Percentiles rank a stretch among this genome's conserved stretches.
These are phyloP conservation scores for Calycopis cecrops DNA, from an alignment of 1,140 invertebrate genomes.

Conservation along the genomic window DNA sequence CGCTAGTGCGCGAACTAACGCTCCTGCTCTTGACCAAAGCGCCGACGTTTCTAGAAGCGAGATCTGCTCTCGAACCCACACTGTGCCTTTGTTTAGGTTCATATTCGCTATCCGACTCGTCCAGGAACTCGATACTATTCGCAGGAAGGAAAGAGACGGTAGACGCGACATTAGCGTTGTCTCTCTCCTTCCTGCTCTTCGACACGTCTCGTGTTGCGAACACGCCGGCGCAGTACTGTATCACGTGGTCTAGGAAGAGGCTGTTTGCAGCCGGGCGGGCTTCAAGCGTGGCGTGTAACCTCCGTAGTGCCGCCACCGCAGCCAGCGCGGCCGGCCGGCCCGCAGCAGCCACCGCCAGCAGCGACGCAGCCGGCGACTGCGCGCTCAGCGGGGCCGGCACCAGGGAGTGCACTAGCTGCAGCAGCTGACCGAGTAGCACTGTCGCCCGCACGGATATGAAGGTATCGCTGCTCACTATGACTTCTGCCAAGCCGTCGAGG, in stretches of 20 bases:
- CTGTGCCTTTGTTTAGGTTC: constrained; percentile 66
- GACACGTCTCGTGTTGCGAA: constrained; percentile 42
- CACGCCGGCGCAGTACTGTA: constrained; percentile 73
- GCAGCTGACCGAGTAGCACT: constrained; percentile 88
- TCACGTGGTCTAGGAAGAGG: constrained; percentile 88
- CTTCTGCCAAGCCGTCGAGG: constrained; percentile 92
- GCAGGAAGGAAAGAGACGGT: constrained; percentile 36
- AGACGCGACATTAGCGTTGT: constrained; percentile 53
- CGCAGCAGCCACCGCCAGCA: constrained; percentile 82
- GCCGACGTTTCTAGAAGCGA: constrained; percentile 54
- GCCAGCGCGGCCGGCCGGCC: constrained; percentile 86
- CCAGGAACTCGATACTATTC: constrained; percentile 57
- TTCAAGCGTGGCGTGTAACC: constrained; percentile 87
- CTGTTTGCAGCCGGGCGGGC: constrained; percentile 85
- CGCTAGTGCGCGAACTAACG: constrained; percentile 63
- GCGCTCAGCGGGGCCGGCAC: constrained; percentile 90
- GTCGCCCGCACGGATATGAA: constrained; percentile 93
- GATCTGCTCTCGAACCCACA: constrained; percentile 60
- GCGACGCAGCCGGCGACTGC: constrained; percentile 86
- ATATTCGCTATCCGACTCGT: constrained; percentile 61
- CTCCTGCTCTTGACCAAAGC: constrained; percentile 71
- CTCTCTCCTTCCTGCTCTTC: constrained; percentile 60
- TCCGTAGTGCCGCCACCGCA: constrained; percentile 85
- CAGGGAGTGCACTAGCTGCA: constrained; percentile 89
- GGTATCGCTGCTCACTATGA: constrained; percentile 91